phyloP scores from a whole-genome alignment of 2,113 vertebrate species.

The Cavia aperea region DNA sequence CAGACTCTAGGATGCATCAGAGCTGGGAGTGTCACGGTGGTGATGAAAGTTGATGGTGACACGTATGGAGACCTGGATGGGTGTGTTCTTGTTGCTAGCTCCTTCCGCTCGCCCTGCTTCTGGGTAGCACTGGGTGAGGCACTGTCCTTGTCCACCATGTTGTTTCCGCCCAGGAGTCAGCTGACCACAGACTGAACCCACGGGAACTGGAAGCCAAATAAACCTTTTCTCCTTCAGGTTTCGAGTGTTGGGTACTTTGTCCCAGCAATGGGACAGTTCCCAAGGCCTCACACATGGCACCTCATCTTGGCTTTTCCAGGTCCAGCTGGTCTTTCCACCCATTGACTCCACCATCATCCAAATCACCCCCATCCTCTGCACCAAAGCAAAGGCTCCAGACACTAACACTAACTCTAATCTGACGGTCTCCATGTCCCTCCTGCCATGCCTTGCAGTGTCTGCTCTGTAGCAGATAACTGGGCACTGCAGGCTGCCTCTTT shows the following conservation, averaged over 20 bases:
- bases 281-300: neutral
- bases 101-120: neutral
- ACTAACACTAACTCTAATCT: neutral
- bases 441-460: rapidly evolving
- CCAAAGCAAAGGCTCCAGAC: rapidly evolving
- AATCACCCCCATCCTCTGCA: neutral
- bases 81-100: neutral
- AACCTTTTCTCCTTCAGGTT: neutral
- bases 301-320: neutral
- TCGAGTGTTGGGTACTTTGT: neutral
- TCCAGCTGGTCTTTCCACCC: rapidly evolving
- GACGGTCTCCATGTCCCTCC: rapidly evolving
- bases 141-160: neutral
- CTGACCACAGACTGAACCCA: neutral
- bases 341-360: rapidly evolving
- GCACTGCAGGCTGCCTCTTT: rapidly evolving
- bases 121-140: too few relatives aligned
- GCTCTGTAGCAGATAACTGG: rapidly evolving
- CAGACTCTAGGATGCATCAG: too few relatives aligned
- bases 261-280: neutral
- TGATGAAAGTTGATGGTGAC: neutral
- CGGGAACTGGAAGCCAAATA: neutral
- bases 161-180: neutral
- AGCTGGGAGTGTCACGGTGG: neutral
- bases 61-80: neutral